Base-by-base conservation (phyloP, 2,113 vertebrate genomes). In the Pollachius pollachius region DNA sequence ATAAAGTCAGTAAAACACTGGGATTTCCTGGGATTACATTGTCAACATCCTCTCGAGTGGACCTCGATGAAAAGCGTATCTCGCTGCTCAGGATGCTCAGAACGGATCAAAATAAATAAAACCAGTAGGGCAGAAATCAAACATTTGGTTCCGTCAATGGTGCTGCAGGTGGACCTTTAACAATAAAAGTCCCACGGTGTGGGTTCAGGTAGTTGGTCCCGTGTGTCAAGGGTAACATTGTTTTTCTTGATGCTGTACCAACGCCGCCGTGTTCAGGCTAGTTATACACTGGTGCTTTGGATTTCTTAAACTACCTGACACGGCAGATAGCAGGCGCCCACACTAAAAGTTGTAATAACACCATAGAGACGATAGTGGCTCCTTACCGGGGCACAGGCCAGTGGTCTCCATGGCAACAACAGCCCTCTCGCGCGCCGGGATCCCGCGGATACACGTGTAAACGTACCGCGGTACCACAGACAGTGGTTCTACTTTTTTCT, bases 381-480 rank as follows among this genome's bases (percentile, higher is more conserved):
- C 77, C 64, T 17, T 58, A 68, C 71, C 63, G 60, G 37, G 48
- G 74, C 65, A 59, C 70, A 64, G 86, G 86, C 76, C 72, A 85
- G 74, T 75, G 76, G 85, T 91, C 85, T 86, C 87, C 88, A 91
- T 89, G 83, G 85, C 83, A 91, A 91, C 89, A 81, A 91, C 89
- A 81, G 81, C 70, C 85, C 82, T 77, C 65, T 62, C 68, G 79
- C 71, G 77, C 70, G 54, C 64, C 60, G 57, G 71, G 81, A 76
- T 76, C 72, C 73, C 67, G 73, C 64, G 65, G 59, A 76, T 67
- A 74, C 66, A 84, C 75, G 67, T 76, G 74, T 37, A 66, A 71
- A 85, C 71, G 77, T 69, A 83, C 80, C 68, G 70, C 68, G 78
- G 81, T 79, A 82, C 78, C 70, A 30, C 25, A 19, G 41, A n/a